phyloP scores from a whole-genome alignment of 2,888 invertebrate species.

The Pheosia gnoma region DNA sequence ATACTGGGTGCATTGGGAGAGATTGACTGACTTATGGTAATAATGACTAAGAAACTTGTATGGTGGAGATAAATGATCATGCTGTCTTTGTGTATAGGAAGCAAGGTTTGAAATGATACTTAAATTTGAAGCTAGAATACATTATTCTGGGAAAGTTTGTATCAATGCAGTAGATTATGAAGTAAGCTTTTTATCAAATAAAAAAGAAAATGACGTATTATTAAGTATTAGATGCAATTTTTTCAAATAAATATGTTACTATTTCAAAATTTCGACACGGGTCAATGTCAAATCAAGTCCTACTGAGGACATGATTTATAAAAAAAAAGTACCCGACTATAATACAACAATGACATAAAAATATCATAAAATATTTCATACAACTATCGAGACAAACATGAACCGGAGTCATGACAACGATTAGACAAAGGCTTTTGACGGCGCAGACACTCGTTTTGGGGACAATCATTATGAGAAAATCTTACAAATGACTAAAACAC shows the following conservation, averaged over 20 bases:
- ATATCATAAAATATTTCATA: slow-evolving; percentile 39
- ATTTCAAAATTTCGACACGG: no score
- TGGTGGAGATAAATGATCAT: slow-evolving; percentile 16
- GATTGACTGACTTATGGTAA: slow-evolving; percentile 29
- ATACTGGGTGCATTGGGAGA: slow-evolving; percentile 19
- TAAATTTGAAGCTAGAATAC: neutral
- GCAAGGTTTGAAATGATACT: neutral
- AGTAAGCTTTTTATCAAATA: no score
- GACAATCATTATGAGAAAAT: slow-evolving; percentile 85
- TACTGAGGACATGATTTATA: no score
- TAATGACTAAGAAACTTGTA: slow-evolving; percentile 21
- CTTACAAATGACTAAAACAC: slow-evolving; percentile 81
- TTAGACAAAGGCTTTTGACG: slow-evolving; percentile 82
- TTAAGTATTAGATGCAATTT: no score
- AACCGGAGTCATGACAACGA: slow-evolving; percentile 69
- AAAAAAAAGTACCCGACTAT: no score
- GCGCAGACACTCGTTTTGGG: slow-evolving; percentile 79
- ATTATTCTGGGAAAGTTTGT: neutral
- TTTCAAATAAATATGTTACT: no score
- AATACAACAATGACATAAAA: slow-evolving; percentile 5
- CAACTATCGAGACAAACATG: slow-evolving; percentile 58
- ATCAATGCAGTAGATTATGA: no score
- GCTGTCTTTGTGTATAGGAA: neutral
- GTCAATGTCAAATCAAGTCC: no score
- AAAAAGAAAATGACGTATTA: no score